Conservation (phyloP, 1,140 invertebrate species). For the Cecropterus lyciades region DNA sequence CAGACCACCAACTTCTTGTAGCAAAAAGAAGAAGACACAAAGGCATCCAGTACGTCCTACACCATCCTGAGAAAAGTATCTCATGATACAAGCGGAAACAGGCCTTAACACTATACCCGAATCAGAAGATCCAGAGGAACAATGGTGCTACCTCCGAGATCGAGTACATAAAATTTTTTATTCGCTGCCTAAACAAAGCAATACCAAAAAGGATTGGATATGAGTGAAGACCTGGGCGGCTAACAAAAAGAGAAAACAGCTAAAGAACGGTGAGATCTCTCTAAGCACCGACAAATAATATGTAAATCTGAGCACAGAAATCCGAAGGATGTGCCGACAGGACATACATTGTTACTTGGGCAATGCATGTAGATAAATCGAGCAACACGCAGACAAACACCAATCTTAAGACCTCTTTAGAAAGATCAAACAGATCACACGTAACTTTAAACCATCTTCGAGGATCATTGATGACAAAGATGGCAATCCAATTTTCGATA, state of each 20-base stretch:
- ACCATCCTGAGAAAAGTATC: no score
- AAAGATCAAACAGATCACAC: neutral
- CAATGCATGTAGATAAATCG: neutral
- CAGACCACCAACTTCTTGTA: slow-evolving; percentile 24
- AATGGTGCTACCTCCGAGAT: neutral
- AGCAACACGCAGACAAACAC: neutral
- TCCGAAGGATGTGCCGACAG: neutral
- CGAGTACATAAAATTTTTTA: neutral
- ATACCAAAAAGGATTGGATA: slow-evolving; percentile 13
- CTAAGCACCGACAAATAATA: neutral
- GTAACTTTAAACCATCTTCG: neutral
- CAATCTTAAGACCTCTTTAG: neutral
- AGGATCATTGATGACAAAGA: no score
- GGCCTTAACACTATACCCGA: no score
- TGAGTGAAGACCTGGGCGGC: slow-evolving; percentile 7
- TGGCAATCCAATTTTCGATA: no score
- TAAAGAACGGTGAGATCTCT: no score
- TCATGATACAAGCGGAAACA: no score
- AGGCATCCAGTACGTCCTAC: neutral
- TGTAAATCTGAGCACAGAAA: neutral
- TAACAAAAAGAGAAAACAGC: neutral
- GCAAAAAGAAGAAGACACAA: neutral
- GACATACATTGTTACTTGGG: neutral
- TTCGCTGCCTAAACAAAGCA: no score
- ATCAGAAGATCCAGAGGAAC: neutral